A percentile compares a stretch with the other conserved stretches of the same genome.
These are phyloP conservation scores for Geophilus truncorum DNA, from an alignment of 2,888 invertebrate genomes.

Conservation along the genomic window DNA sequence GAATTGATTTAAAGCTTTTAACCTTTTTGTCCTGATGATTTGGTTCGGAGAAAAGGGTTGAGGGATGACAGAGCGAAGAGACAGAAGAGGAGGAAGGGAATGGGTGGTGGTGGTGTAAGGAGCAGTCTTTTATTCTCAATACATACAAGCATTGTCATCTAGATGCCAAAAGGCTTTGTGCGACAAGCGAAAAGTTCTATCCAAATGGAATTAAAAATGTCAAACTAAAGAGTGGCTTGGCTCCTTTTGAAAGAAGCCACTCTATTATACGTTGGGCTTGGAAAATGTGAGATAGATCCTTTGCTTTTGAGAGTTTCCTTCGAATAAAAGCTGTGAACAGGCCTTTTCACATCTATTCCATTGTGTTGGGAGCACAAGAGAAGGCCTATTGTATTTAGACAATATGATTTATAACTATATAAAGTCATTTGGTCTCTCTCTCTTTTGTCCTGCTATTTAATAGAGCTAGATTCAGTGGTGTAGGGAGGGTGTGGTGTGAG, in stretches of 20 bases:
- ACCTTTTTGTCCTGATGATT: not conserved
- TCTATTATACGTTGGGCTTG: not conserved
- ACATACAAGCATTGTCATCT: not conserved
- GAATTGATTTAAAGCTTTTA: not conserved
- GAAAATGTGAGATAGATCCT: slow-evolving; percentile 1
- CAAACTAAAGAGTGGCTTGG: slow-evolving; percentile 3
- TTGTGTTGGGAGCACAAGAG: not conserved
- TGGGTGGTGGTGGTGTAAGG: not conserved
- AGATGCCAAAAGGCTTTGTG: not conserved
- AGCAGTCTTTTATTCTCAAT: not conserved
- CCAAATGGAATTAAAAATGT: slow-evolving; percentile 23
- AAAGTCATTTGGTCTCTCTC: slow-evolving; percentile 25
- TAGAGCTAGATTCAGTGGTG: not conserved
- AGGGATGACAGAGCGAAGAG: not conserved
- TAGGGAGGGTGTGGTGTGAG: not conserved
- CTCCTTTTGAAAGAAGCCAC: not conserved
- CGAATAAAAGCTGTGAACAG: not conserved
- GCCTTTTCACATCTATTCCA: not conserved
- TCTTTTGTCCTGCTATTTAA: slow-evolving; percentile 1
- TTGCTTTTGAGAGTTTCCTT: slow-evolving; percentile 6
- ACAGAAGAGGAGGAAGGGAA: not conserved
- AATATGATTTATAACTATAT: slow-evolving; percentile 27
- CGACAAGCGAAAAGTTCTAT: not conserved
- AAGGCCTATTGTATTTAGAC: slow-evolving; percentile 22
- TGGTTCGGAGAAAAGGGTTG: not conserved